Conservation (phyloP, 2,888 invertebrate species). For the Alloplasta piceator region DNA sequence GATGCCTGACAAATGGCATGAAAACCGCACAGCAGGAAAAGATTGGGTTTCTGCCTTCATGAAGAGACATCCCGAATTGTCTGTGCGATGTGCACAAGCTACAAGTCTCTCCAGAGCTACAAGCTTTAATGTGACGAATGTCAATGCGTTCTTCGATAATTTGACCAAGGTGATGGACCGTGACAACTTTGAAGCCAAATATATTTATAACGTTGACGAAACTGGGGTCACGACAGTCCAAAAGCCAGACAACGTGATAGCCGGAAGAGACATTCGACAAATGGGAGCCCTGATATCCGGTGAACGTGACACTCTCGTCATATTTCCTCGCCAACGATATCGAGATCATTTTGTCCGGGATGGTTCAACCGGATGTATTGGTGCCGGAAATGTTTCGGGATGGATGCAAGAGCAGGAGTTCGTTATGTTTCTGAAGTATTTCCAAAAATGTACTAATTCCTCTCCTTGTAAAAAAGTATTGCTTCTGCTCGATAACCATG, state of each 20-base stretch:
- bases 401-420: constrained; percentile 69
- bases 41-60: constrained; percentile 74
- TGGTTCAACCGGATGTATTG: constrained; percentile 62
- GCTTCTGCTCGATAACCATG: constrained; percentile 53
- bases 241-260: background rate
- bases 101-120: constrained; percentile 73
- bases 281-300: background rate
- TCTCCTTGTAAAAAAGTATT: constrained; percentile 49
- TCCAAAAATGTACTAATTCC: constrained; percentile 54
- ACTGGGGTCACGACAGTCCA: constrained; percentile 3
- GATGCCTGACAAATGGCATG: constrained; percentile 68
- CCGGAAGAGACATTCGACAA: background rate
- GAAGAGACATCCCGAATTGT: constrained; percentile 69
- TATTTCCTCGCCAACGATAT: constrained; percentile 72
- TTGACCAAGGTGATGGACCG: constrained; percentile 65
- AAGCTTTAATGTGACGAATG: constrained; percentile 72
- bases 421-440: constrained; percentile 59
- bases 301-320: constrained; percentile 15
- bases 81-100: constrained; percentile 72
- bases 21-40: constrained; percentile 72
- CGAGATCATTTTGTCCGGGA: constrained; percentile 57
- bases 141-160: constrained; percentile 70
- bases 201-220: constrained; percentile 13
- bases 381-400: constrained; percentile 68
- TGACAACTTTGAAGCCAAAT: background rate